phyloP scores from a whole-genome alignment of 30 jellyfish, hydroid and myxozoan genomes.

The Aurelia aurita complex sp. Pacific region DNA sequence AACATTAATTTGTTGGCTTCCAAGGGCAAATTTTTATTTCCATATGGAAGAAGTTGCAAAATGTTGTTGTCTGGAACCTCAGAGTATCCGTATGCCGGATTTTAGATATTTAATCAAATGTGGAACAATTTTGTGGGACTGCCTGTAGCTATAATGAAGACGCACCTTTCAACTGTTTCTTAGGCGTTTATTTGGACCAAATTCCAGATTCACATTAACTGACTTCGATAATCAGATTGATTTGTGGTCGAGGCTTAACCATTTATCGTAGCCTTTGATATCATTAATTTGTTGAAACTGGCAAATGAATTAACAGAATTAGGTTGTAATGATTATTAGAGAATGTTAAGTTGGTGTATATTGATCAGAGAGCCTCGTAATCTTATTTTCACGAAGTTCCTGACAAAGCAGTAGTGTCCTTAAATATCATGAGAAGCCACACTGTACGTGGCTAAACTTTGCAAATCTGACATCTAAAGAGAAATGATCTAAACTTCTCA shows the following conservation, averaged over 20 bases:
- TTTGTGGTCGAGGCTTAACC: not conserved
- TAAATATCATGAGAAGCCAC: not conserved
- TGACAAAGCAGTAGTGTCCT: not conserved
- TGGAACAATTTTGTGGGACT: too few species aligned
- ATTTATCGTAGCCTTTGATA: slow-evolving; percentile 23
- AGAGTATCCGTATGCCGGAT: not conserved
- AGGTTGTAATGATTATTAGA: slow-evolving; percentile 6
- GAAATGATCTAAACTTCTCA: too few species aligned
- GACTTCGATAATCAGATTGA: not conserved
- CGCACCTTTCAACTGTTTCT: too few species aligned
- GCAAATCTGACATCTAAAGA: too few species aligned
- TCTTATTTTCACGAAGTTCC: not conserved
- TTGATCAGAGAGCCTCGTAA: not conserved
- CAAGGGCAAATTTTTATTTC: too few species aligned
- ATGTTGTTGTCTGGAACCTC: too few species aligned
- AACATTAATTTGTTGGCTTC: too few species aligned
- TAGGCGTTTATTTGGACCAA: too few species aligned
- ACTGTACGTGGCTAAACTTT: too few species aligned
- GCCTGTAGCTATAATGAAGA: too few species aligned
- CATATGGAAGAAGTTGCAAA: too few species aligned
- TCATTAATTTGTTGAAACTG: slow-evolving; percentile 11
- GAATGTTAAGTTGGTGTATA: not conserved
- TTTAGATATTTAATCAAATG: not conserved
- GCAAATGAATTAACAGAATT: slow-evolving; percentile 23
- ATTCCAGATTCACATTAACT: too few species aligned